These are phyloP conservation scores for Mystacides longicornis DNA, from an alignment of 2,888 invertebrate species.

Conservation along the genomic window DNA sequence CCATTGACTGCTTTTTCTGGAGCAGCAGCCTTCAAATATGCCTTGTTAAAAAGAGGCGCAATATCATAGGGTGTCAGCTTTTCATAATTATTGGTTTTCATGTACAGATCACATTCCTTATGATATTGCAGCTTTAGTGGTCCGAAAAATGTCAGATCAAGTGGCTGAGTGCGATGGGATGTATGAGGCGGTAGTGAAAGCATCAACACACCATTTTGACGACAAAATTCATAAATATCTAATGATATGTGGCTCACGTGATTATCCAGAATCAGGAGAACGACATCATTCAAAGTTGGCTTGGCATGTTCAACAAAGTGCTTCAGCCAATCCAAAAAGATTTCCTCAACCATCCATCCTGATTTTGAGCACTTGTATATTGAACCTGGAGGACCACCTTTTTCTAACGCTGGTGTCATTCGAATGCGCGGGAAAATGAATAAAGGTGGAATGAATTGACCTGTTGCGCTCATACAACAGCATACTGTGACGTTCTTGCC, in stretches of 20 bases:
- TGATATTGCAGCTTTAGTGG: constrained; percentile 24
- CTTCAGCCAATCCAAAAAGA: constrained; percentile 5
- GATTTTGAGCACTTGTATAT: constrained; percentile 28
- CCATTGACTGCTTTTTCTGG: too few relatives aligned
- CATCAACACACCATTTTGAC: constrained; percentile 24
- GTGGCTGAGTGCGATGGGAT: too few relatives aligned
- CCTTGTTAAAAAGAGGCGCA: constrained; percentile 28
- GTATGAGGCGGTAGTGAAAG: constrained; percentile 28
- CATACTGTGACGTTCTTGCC: constrained; percentile 35
- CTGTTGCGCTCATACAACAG: constrained; percentile 36
- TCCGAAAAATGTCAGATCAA: constrained; percentile 21
- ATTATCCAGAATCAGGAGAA: constrained; percentile 31
- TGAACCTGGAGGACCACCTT: constrained; percentile 34
- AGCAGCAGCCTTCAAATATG: too few relatives aligned
- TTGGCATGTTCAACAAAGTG: constrained; percentile 21
- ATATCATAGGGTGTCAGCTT: constrained; percentile 30
- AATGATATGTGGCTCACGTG: constrained; percentile 30
- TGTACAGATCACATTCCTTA: constrained; percentile 29
- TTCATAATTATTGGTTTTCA: constrained; percentile 28
- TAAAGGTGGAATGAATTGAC: constrained; percentile 38
- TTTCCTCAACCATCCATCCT: constrained; percentile 9
- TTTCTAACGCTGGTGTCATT: constrained; percentile 33
- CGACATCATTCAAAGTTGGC: constrained; percentile 26
- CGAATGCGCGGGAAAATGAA: constrained; percentile 38
- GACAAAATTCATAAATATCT: constrained; percentile 26